Conservation (phyloP, 1,140 invertebrate genomes). For the Planococcus citri region DNA sequence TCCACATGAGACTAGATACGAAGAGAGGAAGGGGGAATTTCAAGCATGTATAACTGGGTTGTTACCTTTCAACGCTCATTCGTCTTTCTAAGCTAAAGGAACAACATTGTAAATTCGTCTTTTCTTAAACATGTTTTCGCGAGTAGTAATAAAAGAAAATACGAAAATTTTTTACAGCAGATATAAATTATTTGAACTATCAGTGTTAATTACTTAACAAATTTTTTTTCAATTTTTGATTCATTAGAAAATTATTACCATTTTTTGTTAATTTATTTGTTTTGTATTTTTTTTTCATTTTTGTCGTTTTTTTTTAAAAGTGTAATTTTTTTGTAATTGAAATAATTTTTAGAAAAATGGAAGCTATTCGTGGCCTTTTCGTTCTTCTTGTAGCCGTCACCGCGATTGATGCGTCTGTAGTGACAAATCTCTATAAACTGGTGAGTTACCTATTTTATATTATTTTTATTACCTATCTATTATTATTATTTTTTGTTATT, state of each 20-base stretch:
- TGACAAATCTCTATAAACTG: background rate
- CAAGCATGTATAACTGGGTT: background rate
- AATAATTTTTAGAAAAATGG: background rate
- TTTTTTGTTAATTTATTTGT: background rate
- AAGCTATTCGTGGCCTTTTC: background rate
- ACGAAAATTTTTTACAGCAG: background rate
- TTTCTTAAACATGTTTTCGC: constrained; percentile 3
- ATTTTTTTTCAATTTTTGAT: background rate
- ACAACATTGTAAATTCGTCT: background rate
- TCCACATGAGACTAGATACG: background rate
- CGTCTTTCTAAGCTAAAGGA: background rate
- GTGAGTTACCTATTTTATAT: background rate
- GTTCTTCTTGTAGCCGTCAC: background rate
- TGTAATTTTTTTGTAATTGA: constrained; percentile 9
- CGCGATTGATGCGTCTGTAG: background rate
- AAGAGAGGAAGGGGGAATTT: background rate
- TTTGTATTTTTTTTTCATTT: background rate
- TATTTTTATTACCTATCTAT: background rate
- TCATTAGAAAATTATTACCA: background rate
- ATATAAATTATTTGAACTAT: background rate
- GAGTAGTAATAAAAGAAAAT: background rate
- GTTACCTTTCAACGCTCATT: background rate
- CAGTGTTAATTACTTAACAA: background rate
- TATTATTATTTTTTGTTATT: background rate
- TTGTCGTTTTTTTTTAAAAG: background rate